Base-by-base conservation (phyloP, 1,140 invertebrate genomes). In the Papilio machaon region DNA sequence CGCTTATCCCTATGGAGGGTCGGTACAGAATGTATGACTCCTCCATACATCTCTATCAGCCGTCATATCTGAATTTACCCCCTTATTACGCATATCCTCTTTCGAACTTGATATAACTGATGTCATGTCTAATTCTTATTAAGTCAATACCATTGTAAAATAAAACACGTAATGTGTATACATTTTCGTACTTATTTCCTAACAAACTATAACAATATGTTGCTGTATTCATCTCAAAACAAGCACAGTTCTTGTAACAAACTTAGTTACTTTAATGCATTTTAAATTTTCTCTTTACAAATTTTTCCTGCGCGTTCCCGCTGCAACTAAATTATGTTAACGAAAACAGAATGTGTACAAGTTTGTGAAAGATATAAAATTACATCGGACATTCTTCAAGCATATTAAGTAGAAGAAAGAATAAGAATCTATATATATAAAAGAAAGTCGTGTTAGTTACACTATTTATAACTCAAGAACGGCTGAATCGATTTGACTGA, bases 241-340 rank as follows among this genome's bases (percentile, higher is more conserved):
- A 70, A 70, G 64, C 64, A 70, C 64, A 35, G 30, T 70, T 70
- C 64, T 70, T 67, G 64, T 30, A 64, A 35, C 64, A 70, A 70
- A 70, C 64, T 70, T 64, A 64, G 60, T 64, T 70, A 70, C 64
- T 70, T 70, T 70, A 70, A 70, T 70, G 64, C 64, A 70, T 70
- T 70, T 70, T 70, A 70, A 70, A 70, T 70, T 70, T 70, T 70
- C 35, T 7, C 60, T 35, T 30, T 15, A 35, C 64, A 70, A 70
- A 70, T 15, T 70, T 70, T 70, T 70, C 64, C 64, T 15, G 64
- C 23, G 11, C 64, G 64, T 70, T 70, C 64, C 64, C 30, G 30
- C 30, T 70, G 30, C 64, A 70, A 70, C 64, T 70, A 30, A 70
- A 35, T 70, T 70, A 70, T 70, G 64, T 70, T 70, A 35, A 70